Evolutionary conservation across 2,113 vertebrate genomes (phyloP).

Genomic region (Dissostichus mawsoni): DNA sequence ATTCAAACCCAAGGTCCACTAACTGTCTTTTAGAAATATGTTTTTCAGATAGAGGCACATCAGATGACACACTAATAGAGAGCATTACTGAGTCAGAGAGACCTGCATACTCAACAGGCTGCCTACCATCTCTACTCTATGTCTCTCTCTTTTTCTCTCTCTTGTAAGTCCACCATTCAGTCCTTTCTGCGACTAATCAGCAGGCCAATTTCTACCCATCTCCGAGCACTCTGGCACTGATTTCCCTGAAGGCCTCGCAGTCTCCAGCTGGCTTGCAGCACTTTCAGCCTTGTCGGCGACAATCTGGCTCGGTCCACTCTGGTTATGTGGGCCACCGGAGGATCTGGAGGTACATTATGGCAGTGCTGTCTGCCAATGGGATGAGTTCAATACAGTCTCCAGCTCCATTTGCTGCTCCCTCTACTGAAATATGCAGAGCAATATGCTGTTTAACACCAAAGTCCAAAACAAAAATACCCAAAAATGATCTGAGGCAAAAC

Average conservation of each 20-base stretch:
- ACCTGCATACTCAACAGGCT: conserved; percentile 19
- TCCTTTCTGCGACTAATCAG: conserved; percentile 34
- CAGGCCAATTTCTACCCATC: conserved; percentile 37
- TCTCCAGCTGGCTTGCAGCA: conserved; percentile 50
- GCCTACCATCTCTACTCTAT: not conserved
- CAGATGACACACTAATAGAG: not conserved
- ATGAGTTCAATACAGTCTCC: conserved; percentile 26
- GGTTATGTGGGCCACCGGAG: conserved; percentile 42
- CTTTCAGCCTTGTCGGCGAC: conserved; percentile 19
- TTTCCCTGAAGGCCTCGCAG: conserved; percentile 57
- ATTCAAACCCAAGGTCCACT: not conserved
- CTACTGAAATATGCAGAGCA: conserved; percentile 36
- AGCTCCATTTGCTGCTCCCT: conserved; percentile 37
- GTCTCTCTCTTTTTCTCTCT: not conserved
- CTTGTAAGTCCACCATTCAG: conserved; percentile 4
- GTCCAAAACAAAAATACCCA: conserved; percentile 17
- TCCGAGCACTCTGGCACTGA: conserved; percentile 56
- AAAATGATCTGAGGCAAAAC: conserved; percentile 9
- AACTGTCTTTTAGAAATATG: not conserved
- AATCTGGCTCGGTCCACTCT: conserved; percentile 37
- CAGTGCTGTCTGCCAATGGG: conserved; percentile 34
- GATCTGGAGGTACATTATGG: conserved; percentile 43
- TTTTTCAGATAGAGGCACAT: not conserved
- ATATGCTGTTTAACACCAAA: conserved; percentile 28
- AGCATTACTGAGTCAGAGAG: conserved; percentile 17